Percentiles rank a stretch among this genome's conserved stretches.
Conservation (phyloP, 2,797 vertebrate genomes). For the Falco biarmicus region DNA sequence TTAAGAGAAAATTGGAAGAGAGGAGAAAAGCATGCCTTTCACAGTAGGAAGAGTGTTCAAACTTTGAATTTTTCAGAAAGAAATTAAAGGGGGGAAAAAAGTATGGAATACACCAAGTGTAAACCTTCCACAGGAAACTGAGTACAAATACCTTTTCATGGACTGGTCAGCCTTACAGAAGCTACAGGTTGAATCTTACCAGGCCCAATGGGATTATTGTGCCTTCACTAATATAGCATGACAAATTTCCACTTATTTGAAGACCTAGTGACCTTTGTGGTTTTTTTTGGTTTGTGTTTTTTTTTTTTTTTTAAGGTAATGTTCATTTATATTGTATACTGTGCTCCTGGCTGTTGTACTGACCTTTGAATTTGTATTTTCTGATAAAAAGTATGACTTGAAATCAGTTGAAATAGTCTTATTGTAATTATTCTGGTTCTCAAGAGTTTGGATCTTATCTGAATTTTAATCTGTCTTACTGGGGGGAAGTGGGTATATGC, state of each 20-base stretch:
- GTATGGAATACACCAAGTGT: background rate
- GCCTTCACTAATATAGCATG: background rate
- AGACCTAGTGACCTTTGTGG: background rate
- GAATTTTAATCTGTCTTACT: background rate
- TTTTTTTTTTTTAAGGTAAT: background rate
- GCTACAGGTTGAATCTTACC: background rate
- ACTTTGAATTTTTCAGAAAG: background rate
- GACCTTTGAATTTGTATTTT: background rate
- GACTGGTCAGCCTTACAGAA: background rate
- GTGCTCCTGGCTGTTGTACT: background rate
- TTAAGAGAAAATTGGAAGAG: background rate
- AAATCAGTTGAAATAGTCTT: background rate
- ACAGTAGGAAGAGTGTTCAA: background rate
- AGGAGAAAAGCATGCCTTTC: background rate
- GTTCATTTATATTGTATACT: background rate
- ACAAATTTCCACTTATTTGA: background rate
- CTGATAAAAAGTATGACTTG: background rate
- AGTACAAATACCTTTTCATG: background rate
- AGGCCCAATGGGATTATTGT: background rate
- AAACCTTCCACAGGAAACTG: background rate
- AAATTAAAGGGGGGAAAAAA: background rate
- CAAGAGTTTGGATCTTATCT: background rate
- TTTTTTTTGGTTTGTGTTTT: too few species aligned
- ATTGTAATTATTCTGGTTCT: background rate
- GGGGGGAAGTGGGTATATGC: background rate